phyloP scores from a whole-genome alignment of 1,140 invertebrate genomes.

The Danaus plexippus region DNA sequence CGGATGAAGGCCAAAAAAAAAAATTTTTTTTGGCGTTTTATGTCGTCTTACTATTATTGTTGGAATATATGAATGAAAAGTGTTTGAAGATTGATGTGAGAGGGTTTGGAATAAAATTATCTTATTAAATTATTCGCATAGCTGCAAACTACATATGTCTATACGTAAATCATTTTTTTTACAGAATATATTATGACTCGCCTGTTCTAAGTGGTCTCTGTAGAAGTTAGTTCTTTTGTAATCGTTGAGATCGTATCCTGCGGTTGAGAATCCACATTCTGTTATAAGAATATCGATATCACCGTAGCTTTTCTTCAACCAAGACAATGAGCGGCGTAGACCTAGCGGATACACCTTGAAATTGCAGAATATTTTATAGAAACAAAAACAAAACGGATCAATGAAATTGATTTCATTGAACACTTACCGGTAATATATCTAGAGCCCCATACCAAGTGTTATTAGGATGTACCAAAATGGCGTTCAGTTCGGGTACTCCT shows the following conservation, averaged over 20 bases:
- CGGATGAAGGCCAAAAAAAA: too few relatives aligned
- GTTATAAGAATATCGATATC: slow-evolving; percentile 75
- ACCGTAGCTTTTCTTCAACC: slow-evolving; percentile 75
- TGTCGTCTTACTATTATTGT: too few relatives aligned
- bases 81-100: slow-evolving; percentile 78
- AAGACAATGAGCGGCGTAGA: slow-evolving; percentile 62
- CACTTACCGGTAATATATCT: slow-evolving; percentile 5
- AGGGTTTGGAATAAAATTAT: slow-evolving; percentile 63
- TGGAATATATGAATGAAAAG: slow-evolving; percentile 45
- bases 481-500: slow-evolving; percentile 23
- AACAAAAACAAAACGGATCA: slow-evolving; percentile 3
- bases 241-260: slow-evolving; percentile 66
- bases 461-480: not conserved
- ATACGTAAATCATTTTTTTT: too few relatives aligned
- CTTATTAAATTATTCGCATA: slow-evolving; percentile 20
- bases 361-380: slow-evolving; percentile 7
- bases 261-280: slow-evolving; percentile 78
- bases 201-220: slow-evolving; percentile 39
- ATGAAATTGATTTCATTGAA: slow-evolving; percentile 3
- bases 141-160: not conserved
- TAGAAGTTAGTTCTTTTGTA: slow-evolving; percentile 55
- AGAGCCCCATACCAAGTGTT: slow-evolving; percentile 7
- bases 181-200: not conserved
- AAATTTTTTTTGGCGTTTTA: too few relatives aligned
- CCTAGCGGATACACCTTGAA: slow-evolving; percentile 45